These are phyloP conservation scores for Prunella fulvescens DNA, from an alignment of 2,113 vertebrate genomes.

Conservation along the genomic window DNA sequence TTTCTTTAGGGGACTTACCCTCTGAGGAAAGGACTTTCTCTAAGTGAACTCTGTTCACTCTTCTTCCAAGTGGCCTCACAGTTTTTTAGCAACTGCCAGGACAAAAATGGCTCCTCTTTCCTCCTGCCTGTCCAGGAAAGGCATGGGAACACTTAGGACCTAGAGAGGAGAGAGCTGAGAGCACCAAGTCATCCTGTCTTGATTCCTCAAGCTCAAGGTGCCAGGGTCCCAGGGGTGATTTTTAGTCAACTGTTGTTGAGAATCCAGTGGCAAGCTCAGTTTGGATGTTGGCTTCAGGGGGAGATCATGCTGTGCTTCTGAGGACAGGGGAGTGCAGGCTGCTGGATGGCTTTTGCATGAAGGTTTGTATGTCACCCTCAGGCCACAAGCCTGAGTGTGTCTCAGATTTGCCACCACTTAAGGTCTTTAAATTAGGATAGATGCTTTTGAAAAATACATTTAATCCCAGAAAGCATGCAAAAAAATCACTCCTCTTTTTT, in stretches of 20 bases:
- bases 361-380: not conserved
- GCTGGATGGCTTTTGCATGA: not conserved
- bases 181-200: too few species aligned
- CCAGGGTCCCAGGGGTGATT: not conserved
- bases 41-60: not conserved
- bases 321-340: not conserved
- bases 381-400: not conserved
- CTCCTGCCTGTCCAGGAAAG: not conserved
- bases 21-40: not conserved
- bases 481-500: not conserved
- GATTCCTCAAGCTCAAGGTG: not conserved
- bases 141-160: not conserved
- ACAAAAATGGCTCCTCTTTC: not conserved
- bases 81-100: not conserved
- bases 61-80: not conserved
- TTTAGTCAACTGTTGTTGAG: not conserved
- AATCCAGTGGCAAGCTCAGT: not conserved
- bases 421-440: not conserved
- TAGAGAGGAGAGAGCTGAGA: not conserved
- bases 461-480: not conserved
- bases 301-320: not conserved
- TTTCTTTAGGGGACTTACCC: not conserved
- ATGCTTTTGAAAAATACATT: not conserved
- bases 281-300: not conserved
- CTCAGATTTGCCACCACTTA: not conserved